These are phyloP conservation scores for Lutjanus erythropterus DNA, from an alignment of 2,113 vertebrate species.

Conservation along the genomic window DNA sequence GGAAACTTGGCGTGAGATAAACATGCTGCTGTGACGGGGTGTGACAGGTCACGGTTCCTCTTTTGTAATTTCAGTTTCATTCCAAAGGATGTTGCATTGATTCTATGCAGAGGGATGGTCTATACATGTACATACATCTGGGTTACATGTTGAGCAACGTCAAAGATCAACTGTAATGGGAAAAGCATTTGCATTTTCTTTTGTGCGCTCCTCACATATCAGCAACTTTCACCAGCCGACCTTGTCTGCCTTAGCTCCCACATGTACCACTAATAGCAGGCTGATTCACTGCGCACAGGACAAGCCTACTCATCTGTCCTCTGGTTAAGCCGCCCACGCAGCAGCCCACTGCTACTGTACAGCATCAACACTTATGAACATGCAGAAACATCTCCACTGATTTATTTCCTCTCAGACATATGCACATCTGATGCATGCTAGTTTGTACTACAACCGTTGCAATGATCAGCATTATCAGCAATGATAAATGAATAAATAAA, in stretches of 20 bases:
- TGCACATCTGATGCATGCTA: slow-evolving; percentile 29
- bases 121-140: neutral
- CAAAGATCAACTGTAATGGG: neutral
- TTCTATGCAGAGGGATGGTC: neutral
- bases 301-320: slow-evolving; percentile 72
- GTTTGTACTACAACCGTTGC: neutral
- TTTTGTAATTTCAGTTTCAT: slow-evolving; percentile 40
- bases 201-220: slow-evolving; percentile 11
- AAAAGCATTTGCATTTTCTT: slow-evolving; percentile 3
- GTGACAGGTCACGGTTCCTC: slow-evolving; percentile 44
- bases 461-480: slow-evolving; percentile 11
- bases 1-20: slow-evolving; percentile 69
- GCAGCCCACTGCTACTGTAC: slow-evolving; percentile 67
- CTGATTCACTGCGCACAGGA: slow-evolving; percentile 76
- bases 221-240: slow-evolving; percentile 53
- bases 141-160: neutral
- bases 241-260: slow-evolving; percentile 69
- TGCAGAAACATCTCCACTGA: slow-evolving; percentile 39
- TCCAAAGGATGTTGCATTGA: neutral
- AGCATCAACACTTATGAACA: slow-evolving; percentile 51
- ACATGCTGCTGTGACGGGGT: slow-evolving; percentile 1
- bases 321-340: slow-evolving; percentile 66
- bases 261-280: slow-evolving; percentile 71
- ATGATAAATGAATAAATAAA: neutral
- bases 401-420: slow-evolving; percentile 53